These are phyloP conservation scores for Tribolium madens DNA, from an alignment of 1,140 invertebrate genomes.

Conservation along the genomic window DNA sequence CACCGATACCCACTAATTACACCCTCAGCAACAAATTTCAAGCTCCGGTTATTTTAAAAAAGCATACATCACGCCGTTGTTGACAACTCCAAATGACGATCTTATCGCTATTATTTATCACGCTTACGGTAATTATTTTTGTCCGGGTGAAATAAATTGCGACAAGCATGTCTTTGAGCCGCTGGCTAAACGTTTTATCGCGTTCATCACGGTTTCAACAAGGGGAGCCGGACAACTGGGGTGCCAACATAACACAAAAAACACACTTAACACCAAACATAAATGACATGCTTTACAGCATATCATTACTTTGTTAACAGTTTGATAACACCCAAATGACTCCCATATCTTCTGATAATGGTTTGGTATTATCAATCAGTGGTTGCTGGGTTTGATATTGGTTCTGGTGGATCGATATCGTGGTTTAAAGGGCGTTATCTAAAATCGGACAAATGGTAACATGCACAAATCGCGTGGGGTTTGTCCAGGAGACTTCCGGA, in stretches of 20 bases:
- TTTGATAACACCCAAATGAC: neutral
- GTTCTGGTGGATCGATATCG: neutral
- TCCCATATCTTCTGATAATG: too few species aligned
- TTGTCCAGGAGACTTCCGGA: slow-evolving; percentile 52
- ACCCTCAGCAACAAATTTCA: slow-evolving; percentile 23
- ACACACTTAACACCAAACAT: neutral
- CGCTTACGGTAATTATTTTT: slow-evolving; percentile 51
- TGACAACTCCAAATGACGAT: slow-evolving; percentile 52
- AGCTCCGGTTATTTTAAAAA: slow-evolving; percentile 26
- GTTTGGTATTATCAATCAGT: too few species aligned
- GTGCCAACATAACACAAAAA: neutral
- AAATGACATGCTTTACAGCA: neutral
- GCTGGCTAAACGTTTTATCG: slow-evolving; percentile 51
- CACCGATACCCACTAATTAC: slow-evolving; percentile 21
- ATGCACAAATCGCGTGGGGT: slow-evolving; percentile 54
- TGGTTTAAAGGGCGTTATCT: slow-evolving; percentile 35
- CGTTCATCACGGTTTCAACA: slow-evolving; percentile 15
- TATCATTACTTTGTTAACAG: neutral
- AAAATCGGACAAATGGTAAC: slow-evolving; percentile 53
- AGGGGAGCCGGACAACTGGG: slow-evolving; percentile 6
- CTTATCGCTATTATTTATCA: slow-evolving; percentile 53
- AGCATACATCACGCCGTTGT: slow-evolving; percentile 51
- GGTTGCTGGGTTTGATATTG: too few species aligned
- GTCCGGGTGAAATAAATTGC: slow-evolving; percentile 30
- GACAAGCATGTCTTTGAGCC: slow-evolving; percentile 52